Conservation (phyloP, 2,113 vertebrate species). For the Triplophysa siluroides region DNA sequence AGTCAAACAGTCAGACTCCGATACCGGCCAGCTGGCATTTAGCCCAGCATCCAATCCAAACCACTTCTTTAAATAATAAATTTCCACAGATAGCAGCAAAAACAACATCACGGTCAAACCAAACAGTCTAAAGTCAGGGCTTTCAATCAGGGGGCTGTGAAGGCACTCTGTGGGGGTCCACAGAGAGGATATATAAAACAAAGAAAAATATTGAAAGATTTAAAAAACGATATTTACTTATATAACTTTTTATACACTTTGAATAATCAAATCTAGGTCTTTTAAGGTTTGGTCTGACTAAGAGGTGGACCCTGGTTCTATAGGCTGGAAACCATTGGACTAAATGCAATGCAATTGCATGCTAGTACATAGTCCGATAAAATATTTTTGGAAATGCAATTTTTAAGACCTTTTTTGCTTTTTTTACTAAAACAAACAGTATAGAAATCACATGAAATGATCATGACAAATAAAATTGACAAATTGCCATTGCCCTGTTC, state of each 20-base stretch:
- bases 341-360: neutral
- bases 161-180: too few species aligned
- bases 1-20: slow-evolving; percentile 16
- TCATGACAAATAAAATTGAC: neutral
- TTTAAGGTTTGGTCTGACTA: too few species aligned
- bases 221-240: too few species aligned
- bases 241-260: too few species aligned
- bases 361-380: neutral
- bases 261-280: too few species aligned
- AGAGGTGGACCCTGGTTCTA: too few species aligned
- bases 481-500: neutral
- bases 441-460: neutral
- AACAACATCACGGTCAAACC: neutral
- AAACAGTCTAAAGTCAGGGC: neutral
- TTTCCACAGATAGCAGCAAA: slow-evolving; percentile 3
- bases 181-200: too few species aligned
- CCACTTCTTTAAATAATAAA: neutral
- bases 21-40: slow-evolving; percentile 20
- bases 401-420: neutral
- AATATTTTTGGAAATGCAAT: neutral
- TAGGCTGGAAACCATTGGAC: neutral
- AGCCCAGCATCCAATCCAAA: neutral
- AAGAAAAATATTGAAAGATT: too few species aligned
- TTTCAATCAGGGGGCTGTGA: too few species aligned
- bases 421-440: neutral